phyloP scores from a whole-genome alignment of 2,888 invertebrate species.

The Yponomeuta malinellus region DNA sequence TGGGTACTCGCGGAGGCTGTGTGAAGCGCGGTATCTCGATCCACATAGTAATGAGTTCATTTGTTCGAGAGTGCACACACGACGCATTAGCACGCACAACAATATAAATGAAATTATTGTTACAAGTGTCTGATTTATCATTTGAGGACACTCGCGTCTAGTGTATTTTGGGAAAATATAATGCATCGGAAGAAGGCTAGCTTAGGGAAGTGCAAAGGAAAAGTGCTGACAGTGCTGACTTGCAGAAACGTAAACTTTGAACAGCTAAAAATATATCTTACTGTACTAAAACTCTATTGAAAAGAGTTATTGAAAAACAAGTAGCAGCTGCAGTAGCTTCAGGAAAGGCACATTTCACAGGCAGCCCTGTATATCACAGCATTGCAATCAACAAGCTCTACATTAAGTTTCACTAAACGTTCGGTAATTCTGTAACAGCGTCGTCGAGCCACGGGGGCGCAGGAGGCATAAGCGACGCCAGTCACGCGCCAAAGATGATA shows the following conservation, averaged over 20 bases:
- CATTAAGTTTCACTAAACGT: slow-evolving; percentile 48
- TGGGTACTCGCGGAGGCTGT: slow-evolving; percentile 24
- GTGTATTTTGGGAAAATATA: neutral
- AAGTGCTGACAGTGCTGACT: no score
- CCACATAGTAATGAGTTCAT: slow-evolving; percentile 1
- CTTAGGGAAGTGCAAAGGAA: neutral
- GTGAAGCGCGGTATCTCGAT: slow-evolving; percentile 18
- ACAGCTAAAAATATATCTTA: no score
- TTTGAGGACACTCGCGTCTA: neutral
- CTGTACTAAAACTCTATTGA: no score
- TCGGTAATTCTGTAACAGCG: slow-evolving; percentile 26
- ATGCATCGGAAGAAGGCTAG: neutral
- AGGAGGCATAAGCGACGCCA: slow-evolving; percentile 37
- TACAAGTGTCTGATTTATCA: neutral
- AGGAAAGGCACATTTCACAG: no score
- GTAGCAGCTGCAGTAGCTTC: no score
- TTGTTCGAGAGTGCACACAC: neutral
- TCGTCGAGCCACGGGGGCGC: slow-evolving; percentile 17
- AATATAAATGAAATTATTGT: neutral
- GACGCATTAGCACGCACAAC: neutral
- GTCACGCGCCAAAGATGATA: slow-evolving; percentile 70
- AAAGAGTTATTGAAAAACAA: no score
- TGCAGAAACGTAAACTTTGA: no score
- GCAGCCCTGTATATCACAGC: slow-evolving; percentile 13
- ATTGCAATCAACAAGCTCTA: slow-evolving; percentile 37